Base-by-base conservation (phyloP, 2,797 vertebrate genomes). In the Morus bassanus region DNA sequence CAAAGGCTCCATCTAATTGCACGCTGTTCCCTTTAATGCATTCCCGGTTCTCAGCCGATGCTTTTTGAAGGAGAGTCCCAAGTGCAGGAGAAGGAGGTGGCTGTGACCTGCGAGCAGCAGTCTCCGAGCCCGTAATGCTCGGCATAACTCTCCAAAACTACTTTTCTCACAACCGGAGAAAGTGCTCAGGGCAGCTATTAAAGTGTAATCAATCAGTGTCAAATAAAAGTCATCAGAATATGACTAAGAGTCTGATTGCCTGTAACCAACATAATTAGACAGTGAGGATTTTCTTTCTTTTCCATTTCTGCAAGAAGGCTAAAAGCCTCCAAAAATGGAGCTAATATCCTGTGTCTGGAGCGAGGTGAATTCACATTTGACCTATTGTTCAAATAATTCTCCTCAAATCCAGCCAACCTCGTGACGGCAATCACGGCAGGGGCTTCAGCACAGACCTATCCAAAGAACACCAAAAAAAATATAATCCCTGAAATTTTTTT, bases 131-230 rank as follows among this genome's bases (percentile, higher is more conserved):
- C 9, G 1, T 8, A 4, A 13, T 5, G 21, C 68, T 88, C 16
- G 0, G 18, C 10, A 12, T 39, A 74, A 54, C 54, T 88, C 93
- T 39, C 31, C 27, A 43, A 77, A 96, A 91, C 64, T 84, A 88
- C 85, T 68, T 81, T 39, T 23, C 65, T 73, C n/a, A 9, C 69
- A 12, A n/a, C 61, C 19, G 6, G 41, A 68, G 63, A 25, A 77
- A 94, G 81, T 24, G 69, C 48, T 79, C 48, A 1, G 74, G 57
- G 84, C 64, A 45, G 76, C 7, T 48, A 83, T 95, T 96, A 94
- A 91, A 19, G 25, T 27, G 88, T 80, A 80, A 95, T 97, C 83
- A 94, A 93, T 97, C 94, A 95, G 69, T 75, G 77, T 50, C 89
- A 88, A 96, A 89, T 93, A 37, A 50, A 83, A 90, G 91, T 80